Percentiles rank a stretch among this genome's conserved stretches.
phyloP scores from a whole-genome alignment of 2,888 invertebrate species.

The Erynnis tages region DNA sequence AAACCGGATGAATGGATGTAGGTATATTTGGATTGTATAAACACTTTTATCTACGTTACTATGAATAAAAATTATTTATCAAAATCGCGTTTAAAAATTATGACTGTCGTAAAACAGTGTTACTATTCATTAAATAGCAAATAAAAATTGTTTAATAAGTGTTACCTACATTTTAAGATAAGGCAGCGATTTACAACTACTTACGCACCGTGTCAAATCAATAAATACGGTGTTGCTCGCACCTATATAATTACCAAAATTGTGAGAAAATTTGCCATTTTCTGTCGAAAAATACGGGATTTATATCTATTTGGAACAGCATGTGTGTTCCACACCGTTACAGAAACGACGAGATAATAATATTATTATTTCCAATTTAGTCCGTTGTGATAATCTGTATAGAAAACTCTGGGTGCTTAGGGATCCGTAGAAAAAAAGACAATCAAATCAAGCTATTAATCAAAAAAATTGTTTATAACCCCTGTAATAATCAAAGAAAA shows the following conservation, averaged over 20 bases:
- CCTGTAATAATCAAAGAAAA: too few species aligned
- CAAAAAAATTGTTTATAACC: too few species aligned
- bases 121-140: neutral
- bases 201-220: neutral
- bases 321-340: slow-evolving; percentile 13
- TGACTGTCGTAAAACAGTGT: neutral
- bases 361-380: slow-evolving; percentile 4
- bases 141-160: neutral
- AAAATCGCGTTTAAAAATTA: neutral
- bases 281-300: neutral
- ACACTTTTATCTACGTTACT: too few species aligned
- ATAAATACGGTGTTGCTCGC: neutral
- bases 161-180: neutral
- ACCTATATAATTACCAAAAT: neutral
- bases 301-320: slow-evolving; percentile 3
- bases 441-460: too few species aligned
- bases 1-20: too few species aligned
- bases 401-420: neutral
- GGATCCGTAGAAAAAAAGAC: neutral
- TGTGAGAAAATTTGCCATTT: slow-evolving; percentile 10
- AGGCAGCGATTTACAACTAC: neutral
- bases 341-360: neutral
- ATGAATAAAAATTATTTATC: neutral
- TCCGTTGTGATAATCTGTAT: slow-evolving; percentile 2
- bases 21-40: too few species aligned